phyloP scores from a whole-genome alignment of 2,888 invertebrate species.

The Dynastes tityus region DNA sequence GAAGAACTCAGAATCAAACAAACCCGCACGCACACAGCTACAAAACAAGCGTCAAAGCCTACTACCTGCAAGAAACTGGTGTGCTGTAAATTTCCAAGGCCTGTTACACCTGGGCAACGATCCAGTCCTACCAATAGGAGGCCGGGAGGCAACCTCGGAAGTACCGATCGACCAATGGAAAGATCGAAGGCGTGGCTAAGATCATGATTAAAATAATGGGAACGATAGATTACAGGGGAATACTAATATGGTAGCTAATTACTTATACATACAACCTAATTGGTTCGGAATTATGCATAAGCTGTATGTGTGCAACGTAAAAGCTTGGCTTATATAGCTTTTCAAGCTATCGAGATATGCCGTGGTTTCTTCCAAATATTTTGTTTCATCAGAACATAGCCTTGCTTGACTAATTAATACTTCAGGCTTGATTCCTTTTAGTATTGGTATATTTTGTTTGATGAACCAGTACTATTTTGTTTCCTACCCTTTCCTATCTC shows the following conservation, averaged over 20 bases:
- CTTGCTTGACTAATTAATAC: no score
- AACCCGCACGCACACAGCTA: constrained; percentile 38
- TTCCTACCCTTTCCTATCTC: no score
- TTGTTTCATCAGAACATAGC: no score
- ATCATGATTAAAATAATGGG: constrained; percentile 69
- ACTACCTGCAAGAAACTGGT: constrained; percentile 68
- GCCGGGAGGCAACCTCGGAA: constrained; percentile 53
- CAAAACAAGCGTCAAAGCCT: constrained; percentile 61
- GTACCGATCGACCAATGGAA: constrained; percentile 61
- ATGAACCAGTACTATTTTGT: no score
- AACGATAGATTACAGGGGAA: constrained; percentile 67
- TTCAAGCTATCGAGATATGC: no score
- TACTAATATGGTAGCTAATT: constrained; percentile 71
- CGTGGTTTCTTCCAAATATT: no score
- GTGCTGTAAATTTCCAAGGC: constrained; percentile 61
- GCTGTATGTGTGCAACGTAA: neutral
- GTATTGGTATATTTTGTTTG: no score
- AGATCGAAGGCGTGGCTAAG: constrained; percentile 59
- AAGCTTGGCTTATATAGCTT: no score
- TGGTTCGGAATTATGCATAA: constrained; percentile 54
- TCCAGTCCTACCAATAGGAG: constrained; percentile 62
- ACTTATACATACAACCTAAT: constrained; percentile 66
- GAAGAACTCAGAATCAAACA: constrained; percentile 56
- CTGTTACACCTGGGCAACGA: constrained; percentile 60
- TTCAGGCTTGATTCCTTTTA: no score